phyloP scores from a whole-genome alignment of 2,113 vertebrate species.

The Brevimyrus niger region DNA sequence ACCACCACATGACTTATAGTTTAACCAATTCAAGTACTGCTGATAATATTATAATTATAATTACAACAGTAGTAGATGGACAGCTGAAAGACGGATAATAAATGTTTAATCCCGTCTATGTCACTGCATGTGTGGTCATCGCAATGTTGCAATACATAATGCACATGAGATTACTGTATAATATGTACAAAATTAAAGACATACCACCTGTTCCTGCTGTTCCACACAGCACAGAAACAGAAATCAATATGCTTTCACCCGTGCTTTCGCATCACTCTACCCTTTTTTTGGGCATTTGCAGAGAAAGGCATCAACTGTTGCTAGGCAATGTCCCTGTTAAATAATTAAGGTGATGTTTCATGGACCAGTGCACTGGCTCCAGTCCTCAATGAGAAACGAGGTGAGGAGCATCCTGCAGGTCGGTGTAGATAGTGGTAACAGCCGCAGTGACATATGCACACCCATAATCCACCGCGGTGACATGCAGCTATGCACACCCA shows the following conservation, averaged over 20 bases:
- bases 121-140: background rate
- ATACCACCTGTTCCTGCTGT: background rate
- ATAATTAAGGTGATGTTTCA: background rate
- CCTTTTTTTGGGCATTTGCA: background rate
- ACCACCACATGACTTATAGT: background rate
- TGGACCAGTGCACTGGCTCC: background rate
- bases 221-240: background rate
- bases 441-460: background rate
- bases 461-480: background rate
- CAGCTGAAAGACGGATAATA: background rate
- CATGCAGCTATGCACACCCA: background rate
- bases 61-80: background rate
- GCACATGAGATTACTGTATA: background rate
- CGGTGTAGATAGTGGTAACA: background rate
- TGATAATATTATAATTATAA: background rate
- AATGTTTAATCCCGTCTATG: background rate
- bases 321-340: background rate
- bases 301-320: background rate
- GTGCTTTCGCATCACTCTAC: background rate
- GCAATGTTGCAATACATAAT: background rate
- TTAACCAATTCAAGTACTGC: background rate
- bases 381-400: background rate
- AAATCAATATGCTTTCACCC: background rate
- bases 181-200: background rate
- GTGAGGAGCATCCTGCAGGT: background rate